Conservation (phyloP, 2,113 vertebrate species). For the Ophiodon elongatus region DNA sequence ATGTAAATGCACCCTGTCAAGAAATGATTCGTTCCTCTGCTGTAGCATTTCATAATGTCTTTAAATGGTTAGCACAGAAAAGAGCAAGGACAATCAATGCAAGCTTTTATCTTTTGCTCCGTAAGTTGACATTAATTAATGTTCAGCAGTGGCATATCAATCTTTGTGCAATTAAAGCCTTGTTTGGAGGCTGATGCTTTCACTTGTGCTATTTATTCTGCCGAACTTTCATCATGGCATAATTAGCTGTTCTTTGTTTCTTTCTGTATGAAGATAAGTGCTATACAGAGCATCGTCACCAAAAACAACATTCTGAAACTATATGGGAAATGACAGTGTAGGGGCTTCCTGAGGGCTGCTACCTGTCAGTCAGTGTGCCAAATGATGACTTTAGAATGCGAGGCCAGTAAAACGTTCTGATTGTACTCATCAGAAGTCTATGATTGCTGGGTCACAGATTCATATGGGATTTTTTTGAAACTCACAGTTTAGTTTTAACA, state of each 20-base stretch:
- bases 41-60: conserved; percentile 37
- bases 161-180: conserved; percentile 57
- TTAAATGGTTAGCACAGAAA: conserved; percentile 42
- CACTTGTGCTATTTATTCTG: conserved; percentile 41
- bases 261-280: conserved; percentile 32
- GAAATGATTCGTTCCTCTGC: conserved; percentile 16
- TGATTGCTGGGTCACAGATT: neutral
- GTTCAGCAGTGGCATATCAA: conserved; percentile 56
- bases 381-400: conserved; percentile 4
- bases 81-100: conserved; percentile 39
- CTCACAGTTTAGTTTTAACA: neutral
- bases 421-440: neutral
- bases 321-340: conserved; percentile 30
- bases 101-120: conserved; percentile 42
- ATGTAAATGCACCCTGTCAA: conserved; percentile 60
- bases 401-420: conserved; percentile 1
- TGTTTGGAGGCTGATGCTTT: conserved; percentile 58
- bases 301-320: conserved; percentile 41
- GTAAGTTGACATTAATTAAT: conserved; percentile 65
- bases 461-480: neutral
- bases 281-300: conserved; percentile 34
- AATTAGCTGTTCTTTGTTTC: conserved; percentile 68
- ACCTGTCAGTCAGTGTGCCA: conserved; percentile 38
- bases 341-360: conserved; percentile 28
- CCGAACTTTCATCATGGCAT: conserved; percentile 36